phyloP scores from a whole-genome alignment of 2,797 vertebrate genomes.

The Anas georgica region DNA sequence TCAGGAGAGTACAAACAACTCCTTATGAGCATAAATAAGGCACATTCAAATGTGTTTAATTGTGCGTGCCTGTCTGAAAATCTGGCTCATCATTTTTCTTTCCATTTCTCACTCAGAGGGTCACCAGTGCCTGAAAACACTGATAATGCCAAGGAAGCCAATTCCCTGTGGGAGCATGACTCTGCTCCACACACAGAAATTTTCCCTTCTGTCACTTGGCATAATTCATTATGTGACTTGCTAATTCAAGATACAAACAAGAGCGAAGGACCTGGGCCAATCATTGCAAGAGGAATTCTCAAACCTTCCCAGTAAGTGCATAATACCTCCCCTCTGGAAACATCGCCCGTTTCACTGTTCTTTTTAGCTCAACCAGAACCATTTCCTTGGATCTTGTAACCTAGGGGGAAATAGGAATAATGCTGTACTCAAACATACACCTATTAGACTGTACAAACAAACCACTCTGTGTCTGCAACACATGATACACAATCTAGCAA shows the following conservation, averaged over 20 bases:
- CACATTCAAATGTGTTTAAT: constrained; percentile 2
- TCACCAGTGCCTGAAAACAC: constrained; percentile 53
- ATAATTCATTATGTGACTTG: constrained; percentile 14
- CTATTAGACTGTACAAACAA: not conserved
- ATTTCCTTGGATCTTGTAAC: not conserved
- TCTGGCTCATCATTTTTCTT: constrained; percentile 1
- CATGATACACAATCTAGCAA: not conserved
- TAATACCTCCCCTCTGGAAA: constrained; percentile 7
- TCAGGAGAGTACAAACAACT: not conserved
- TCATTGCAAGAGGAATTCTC: not conserved
- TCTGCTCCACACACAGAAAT: not conserved
- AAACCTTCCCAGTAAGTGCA: not conserved
- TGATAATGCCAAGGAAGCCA: constrained; percentile 9
- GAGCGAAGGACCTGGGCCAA: not conserved
- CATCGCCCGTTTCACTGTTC: not conserved
- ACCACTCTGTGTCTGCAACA: accelerated
- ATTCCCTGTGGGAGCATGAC: not conserved
- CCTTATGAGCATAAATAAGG: not conserved
- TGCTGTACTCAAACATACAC: not conserved
- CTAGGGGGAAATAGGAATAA: not conserved
- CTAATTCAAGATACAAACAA: constrained; percentile 61
- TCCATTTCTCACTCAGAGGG: constrained; percentile 11
- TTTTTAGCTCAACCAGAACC: not conserved
- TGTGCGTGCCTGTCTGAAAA: not conserved
- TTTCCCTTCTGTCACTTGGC: constrained; percentile 59